Evolutionary conservation across 1,140 invertebrate genomes (phyloP).

Genomic region (Carposina sasakii): DNA sequence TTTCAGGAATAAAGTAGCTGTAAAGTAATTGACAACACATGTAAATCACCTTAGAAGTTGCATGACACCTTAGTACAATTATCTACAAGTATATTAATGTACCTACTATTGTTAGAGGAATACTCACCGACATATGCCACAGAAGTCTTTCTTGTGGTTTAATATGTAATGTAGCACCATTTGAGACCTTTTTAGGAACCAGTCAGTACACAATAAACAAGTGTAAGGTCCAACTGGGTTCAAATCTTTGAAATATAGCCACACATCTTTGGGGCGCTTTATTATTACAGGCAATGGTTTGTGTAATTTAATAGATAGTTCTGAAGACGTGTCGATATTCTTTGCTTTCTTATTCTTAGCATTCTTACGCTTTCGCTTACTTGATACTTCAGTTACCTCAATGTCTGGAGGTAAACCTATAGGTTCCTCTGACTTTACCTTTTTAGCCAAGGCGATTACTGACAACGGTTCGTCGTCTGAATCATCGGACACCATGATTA

Average conservation of each 20-base stretch:
- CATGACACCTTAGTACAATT: background rate
- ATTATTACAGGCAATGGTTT: conserved; percentile 42
- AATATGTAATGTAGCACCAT: conserved; percentile 61
- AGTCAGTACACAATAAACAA: conserved; percentile 61
- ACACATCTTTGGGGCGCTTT: conserved; percentile 57
- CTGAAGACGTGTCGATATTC: conserved; percentile 18
- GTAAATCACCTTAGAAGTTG: background rate
- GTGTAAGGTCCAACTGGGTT: conserved; percentile 61
- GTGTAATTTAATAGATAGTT: conserved; percentile 21
- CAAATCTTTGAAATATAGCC: conserved; percentile 64
- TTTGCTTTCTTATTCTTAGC: conserved; percentile 34
- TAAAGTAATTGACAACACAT: conserved; percentile 17
- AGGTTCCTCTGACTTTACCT: conserved; percentile 28
- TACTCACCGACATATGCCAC: conserved; percentile 65
- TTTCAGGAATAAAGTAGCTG: conserved; percentile 62
- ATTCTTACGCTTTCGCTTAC: background rate
- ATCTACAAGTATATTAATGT: background rate
- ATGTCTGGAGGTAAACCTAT: background rate
- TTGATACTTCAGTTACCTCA: conserved; percentile 6
- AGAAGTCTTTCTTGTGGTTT: conserved; percentile 67
- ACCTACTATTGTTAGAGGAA: background rate
- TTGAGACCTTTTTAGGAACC: conserved; percentile 66
- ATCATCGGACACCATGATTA: conserved; percentile 54
- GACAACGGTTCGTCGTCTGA: conserved; percentile 66
- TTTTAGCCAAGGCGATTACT: conserved; percentile 55